Conservation (phyloP, 2,888 invertebrate species). For the Coecobrya sp. region DNA sequence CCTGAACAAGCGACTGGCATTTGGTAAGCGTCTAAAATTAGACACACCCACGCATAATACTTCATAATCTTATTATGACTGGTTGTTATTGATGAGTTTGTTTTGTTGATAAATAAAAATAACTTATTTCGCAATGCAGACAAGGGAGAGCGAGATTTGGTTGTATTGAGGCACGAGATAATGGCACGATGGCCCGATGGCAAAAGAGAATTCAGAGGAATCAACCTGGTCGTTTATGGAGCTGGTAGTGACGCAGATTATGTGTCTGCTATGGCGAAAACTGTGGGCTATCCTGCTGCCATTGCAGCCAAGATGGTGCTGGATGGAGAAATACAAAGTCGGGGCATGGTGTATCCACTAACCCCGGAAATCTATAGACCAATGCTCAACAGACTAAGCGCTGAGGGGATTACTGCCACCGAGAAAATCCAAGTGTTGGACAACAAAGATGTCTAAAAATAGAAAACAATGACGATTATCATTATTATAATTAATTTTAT, state of each 20-base stretch:
- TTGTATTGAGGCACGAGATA: conserved; percentile 97
- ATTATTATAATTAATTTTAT: background rate
- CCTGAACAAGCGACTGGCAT: conserved; percentile 93
- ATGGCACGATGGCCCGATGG: conserved; percentile 97
- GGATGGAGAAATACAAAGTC: conserved; percentile 99
- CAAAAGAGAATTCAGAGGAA: conserved; percentile 93
- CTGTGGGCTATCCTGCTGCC: conserved; percentile 97
- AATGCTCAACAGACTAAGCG: conserved; percentile 94
- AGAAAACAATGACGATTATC: background rate
- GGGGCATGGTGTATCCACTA: conserved; percentile 97
- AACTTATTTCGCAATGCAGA: conserved; percentile 87
- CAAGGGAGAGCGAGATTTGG: conserved; percentile 95
- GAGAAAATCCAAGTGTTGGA: conserved; percentile 89
- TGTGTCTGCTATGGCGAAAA: conserved; percentile 97
- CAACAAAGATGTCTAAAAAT: conserved; percentile 57
- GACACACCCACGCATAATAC: no score
- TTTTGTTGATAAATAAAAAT: background rate
- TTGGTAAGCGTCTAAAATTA: conserved; percentile 89
- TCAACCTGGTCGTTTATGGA: conserved; percentile 97
- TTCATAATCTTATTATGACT: background rate
- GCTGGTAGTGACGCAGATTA: conserved; percentile 88
- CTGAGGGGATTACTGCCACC: conserved; percentile 93
- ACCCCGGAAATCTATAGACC: conserved; percentile 97
- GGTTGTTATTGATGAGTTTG: background rate
- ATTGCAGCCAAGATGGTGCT: conserved; percentile 99